Evolutionary conservation across 2,113 vertebrate species (phyloP).

Genomic region (Chrysochloris asiatica): DNA sequence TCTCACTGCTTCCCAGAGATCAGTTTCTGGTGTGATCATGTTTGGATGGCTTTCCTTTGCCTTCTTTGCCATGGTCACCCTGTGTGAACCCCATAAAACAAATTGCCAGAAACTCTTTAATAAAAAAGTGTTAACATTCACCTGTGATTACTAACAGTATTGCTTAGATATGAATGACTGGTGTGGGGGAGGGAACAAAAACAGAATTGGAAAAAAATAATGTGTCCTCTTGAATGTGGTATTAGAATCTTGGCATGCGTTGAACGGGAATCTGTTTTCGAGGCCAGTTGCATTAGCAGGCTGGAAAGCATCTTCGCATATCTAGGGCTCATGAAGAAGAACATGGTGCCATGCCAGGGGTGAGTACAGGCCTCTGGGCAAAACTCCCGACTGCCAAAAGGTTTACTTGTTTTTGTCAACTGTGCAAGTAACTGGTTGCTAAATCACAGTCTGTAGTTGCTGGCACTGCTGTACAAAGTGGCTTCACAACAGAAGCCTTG

Average conservation of each 20-base stretch:
- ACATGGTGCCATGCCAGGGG: constrained; percentile 41
- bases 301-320: constrained; percentile 5
- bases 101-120: constrained; percentile 9
- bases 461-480: constrained; percentile 56
- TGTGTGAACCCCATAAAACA: not conserved
- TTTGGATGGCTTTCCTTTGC: not conserved
- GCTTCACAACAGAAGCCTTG: constrained; percentile 38
- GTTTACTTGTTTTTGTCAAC: constrained; percentile 65
- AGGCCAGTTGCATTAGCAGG: constrained; percentile 30
- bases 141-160: not conserved
- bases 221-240: not conserved
- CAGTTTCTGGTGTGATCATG: not conserved
- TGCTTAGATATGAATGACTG: not conserved
- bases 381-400: constrained; percentile 48
- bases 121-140: not conserved
- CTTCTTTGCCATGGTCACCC: not conserved
- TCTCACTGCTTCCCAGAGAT: not conserved
- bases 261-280: constrained; percentile 12
- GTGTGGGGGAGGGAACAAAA: not conserved
- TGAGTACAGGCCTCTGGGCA: constrained; percentile 36
- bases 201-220: not conserved
- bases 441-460: constrained; percentile 46
- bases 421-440: constrained; percentile 64
- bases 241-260: constrained; percentile 31
- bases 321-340: constrained; percentile 47